Percentiles rank a stretch among this genome's conserved stretches.
Conservation (phyloP, 2,113 vertebrate species). For the Laticauda colubrina region DNA sequence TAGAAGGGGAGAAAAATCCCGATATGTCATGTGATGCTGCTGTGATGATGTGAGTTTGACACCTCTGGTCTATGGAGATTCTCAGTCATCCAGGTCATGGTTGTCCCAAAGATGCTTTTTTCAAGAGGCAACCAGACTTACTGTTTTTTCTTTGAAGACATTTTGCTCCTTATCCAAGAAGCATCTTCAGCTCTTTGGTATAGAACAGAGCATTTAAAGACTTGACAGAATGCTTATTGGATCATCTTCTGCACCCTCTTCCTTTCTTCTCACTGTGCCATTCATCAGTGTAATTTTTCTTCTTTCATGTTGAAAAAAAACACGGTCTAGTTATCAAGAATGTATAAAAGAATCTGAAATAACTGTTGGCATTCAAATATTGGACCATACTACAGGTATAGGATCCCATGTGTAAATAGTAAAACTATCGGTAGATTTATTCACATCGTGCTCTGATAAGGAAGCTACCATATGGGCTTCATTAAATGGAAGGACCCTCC, state of each 20-base stretch:
- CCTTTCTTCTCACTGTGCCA: not conserved
- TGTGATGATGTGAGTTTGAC: no score
- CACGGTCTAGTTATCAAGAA: not conserved
- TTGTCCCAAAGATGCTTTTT: no score
- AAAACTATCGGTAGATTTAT: not conserved
- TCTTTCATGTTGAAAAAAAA: not conserved
- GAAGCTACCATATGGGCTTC: not conserved
- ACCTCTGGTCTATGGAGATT: no score
- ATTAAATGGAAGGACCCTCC: not conserved
- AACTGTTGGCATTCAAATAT: not conserved
- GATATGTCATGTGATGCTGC: no score
- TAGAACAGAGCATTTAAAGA: not conserved
- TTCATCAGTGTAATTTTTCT: not conserved
- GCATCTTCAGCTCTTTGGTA: no score
- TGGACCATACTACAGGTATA: not conserved
- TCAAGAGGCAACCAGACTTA: no score
- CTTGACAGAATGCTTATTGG: not conserved
- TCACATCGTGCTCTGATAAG: not conserved
- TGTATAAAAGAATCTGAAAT: not conserved
- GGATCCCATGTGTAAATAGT: not conserved
- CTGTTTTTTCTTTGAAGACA: no score
- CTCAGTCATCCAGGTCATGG: no score
- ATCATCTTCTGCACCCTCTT: not conserved
- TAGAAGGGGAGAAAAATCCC: no score
- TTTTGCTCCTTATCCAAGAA: no score